Percentiles rank a stretch among this genome's conserved stretches.
phyloP scores from a whole-genome alignment of 2,113 vertebrate genomes.

The Bothrops jararaca region DNA sequence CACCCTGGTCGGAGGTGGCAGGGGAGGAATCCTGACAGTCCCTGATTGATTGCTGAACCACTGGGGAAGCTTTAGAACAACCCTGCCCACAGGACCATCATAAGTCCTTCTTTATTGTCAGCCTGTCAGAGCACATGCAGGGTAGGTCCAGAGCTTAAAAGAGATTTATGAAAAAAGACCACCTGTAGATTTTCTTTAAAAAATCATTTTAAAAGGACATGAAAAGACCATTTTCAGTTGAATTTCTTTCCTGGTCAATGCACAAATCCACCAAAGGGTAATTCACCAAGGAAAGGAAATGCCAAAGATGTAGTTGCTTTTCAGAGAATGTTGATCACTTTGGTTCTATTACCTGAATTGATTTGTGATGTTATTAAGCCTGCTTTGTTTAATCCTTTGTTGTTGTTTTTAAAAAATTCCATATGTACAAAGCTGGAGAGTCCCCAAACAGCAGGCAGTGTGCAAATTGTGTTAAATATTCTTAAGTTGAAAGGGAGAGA shows the following conservation, averaged over 20 bases:
- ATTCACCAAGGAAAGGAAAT: constrained; percentile 57
- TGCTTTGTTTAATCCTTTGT: constrained; percentile 36
- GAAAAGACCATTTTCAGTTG: constrained; percentile 58
- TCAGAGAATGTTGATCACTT: constrained; percentile 46
- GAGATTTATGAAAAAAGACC: constrained; percentile 65
- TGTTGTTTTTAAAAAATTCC: constrained; percentile 52
- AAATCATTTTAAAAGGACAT: constrained; percentile 58
- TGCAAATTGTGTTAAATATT: constrained; percentile 61
- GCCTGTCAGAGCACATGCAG: constrained; percentile 53
- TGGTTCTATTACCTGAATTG: constrained; percentile 45
- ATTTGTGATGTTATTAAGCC: constrained; percentile 41
- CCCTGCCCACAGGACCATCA: constrained; percentile 31
- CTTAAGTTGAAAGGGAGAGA: constrained; percentile 52
- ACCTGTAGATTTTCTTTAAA: constrained; percentile 51
- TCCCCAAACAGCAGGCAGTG: constrained; percentile 54
- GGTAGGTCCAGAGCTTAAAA: constrained; percentile 63
- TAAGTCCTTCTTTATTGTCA: constrained; percentile 66
- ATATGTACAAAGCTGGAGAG: constrained; percentile 50
- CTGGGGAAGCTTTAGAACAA: constrained; percentile 59
- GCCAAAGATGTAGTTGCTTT: constrained; percentile 51
- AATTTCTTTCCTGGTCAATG: constrained; percentile 54
- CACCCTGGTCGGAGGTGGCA: constrained; percentile 53
- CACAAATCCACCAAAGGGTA: constrained; percentile 58
- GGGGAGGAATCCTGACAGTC: constrained; percentile 60
- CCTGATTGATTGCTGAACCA: constrained; percentile 65